Evolutionary conservation across 1,140 invertebrate genomes (phyloP).

Genomic region (Drosophila bocqueti): DNA sequence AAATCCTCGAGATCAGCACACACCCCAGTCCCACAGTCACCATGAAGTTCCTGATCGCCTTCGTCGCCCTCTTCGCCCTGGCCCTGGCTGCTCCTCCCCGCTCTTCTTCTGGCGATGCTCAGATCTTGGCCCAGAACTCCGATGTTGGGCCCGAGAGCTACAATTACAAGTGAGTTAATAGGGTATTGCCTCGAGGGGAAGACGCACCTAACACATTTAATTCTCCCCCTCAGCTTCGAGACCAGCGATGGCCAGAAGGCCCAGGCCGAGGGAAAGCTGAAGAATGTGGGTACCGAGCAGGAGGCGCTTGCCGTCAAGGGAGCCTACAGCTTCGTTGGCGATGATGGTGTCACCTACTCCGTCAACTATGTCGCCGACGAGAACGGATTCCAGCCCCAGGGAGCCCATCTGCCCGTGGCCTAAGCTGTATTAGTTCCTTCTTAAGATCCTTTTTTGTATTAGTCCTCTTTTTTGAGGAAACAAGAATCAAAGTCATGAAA

Average conservation of each 20-base stretch:
- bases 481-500: neutral
- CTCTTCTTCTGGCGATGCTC: constrained; percentile 31
- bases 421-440: constrained; percentile 20
- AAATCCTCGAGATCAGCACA: constrained; percentile 20
- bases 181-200: neutral
- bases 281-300: constrained; percentile 59
- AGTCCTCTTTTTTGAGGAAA: neutral
- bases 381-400: constrained; percentile 90
- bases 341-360: constrained; percentile 16
- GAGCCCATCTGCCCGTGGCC: constrained; percentile 87
- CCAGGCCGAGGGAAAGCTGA: constrained; percentile 38
- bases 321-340: constrained; percentile 44
- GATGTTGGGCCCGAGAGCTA: constrained; percentile 85
- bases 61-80: constrained; percentile 71
- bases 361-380: constrained; percentile 87
- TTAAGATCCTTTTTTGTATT: neutral
- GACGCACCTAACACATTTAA: too few species aligned
- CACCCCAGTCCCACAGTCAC: constrained; percentile 18
- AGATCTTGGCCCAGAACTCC: constrained; percentile 69
- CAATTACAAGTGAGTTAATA: constrained; percentile 85
- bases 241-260: constrained; percentile 48
- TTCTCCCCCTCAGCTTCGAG: constrained; percentile 34
- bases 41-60: constrained; percentile 74
- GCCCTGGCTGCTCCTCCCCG: constrained; percentile 44
- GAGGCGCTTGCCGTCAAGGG: constrained; percentile 86